These are phyloP conservation scores for Peribatodes rhomboidaria DNA, from an alignment of 2,888 invertebrate genomes.

Conservation along the genomic window DNA sequence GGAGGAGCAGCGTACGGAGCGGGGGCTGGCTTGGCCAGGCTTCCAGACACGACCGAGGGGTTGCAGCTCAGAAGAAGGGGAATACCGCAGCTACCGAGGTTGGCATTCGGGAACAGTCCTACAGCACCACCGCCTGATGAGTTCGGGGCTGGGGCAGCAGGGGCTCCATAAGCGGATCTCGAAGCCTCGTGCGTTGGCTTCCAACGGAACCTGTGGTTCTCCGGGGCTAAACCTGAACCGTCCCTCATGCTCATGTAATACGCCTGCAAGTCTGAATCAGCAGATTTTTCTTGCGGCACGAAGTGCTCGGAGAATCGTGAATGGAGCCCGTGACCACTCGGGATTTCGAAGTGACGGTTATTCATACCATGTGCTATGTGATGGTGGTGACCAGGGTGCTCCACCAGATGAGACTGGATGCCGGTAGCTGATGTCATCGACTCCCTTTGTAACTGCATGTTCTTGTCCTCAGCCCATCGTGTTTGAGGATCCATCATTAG, in stretches of 20 bases:
- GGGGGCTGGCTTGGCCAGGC: constrained; percentile 65
- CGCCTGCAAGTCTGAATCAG: constrained; percentile 55
- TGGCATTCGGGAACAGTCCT: constrained; percentile 77
- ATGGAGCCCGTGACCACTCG: constrained; percentile 21
- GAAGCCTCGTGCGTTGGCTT: constrained; percentile 59
- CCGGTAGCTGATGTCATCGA: constrained; percentile 40
- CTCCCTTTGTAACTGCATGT: constrained; percentile 38
- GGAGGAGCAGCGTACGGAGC: constrained; percentile 61
- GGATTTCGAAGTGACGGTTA: constrained; percentile 29
- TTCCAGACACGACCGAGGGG: constrained; percentile 74
- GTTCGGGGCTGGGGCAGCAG: constrained; percentile 44
- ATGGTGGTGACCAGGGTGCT: constrained; percentile 44
- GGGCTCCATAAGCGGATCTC: constrained; percentile 62
- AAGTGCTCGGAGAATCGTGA: constrained; percentile 38
- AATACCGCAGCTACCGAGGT: constrained; percentile 73
- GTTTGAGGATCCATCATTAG: constrained; percentile 32
- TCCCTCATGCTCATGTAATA: constrained; percentile 60
- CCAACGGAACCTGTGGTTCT: constrained; percentile 60
- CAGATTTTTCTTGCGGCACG: constrained; percentile 56
- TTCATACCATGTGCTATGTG: constrained; percentile 35
- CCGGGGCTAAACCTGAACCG: constrained; percentile 51
- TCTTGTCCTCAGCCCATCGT: constrained; percentile 43
- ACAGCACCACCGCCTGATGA: constrained; percentile 55
- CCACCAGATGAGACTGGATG: constrained; percentile 33
- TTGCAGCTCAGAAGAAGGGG: constrained; percentile 79